Evolutionary conservation across 2,797 vertebrate species (phyloP).

Genomic region (Lagocephalus sceleratus): DNA sequence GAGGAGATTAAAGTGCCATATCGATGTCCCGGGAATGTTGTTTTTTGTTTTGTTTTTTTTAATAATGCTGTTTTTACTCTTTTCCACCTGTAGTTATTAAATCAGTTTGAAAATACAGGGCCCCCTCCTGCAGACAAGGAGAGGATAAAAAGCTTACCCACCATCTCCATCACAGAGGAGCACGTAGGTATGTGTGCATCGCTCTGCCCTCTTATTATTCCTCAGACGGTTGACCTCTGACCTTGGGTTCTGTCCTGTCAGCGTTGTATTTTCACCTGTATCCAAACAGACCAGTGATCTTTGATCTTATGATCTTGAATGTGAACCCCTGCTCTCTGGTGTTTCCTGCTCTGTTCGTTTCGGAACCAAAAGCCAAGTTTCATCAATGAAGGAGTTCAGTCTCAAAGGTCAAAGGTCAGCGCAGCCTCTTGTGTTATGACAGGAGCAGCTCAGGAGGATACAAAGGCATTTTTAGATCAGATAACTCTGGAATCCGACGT

Average conservation of each 20-base stretch:
- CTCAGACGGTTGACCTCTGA: too few species aligned
- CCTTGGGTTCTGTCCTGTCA: too few species aligned
- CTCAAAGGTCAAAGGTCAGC: too few species aligned
- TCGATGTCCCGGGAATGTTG: not conserved
- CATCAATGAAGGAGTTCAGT: too few species aligned
- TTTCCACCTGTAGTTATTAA: constrained; percentile 82
- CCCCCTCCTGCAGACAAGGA: constrained; percentile 95
- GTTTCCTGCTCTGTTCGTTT: not conserved
- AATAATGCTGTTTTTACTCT: not conserved
- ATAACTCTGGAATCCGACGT: too few species aligned
- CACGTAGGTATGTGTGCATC: constrained; percentile 85
- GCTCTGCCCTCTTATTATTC: not conserved
- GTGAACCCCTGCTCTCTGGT: not conserved
- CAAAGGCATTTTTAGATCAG: too few species aligned
- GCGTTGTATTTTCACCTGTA: not conserved
- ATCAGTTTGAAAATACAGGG: constrained; percentile 98
- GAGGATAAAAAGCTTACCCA: constrained; percentile 92
- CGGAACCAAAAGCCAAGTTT: too few species aligned
- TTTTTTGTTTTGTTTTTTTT: not conserved
- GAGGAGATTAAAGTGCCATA: not conserved
- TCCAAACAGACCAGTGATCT: not conserved
- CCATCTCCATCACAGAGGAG: constrained; percentile 86
- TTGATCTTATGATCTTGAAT: not conserved
- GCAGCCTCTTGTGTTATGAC: too few species aligned
- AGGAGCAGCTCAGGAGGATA: too few species aligned